A percentile compares a stretch with the other conserved stretches of the same genome.
phyloP scores from a whole-genome alignment of 2,113 vertebrate species.

The Coptodon rendalli region DNA sequence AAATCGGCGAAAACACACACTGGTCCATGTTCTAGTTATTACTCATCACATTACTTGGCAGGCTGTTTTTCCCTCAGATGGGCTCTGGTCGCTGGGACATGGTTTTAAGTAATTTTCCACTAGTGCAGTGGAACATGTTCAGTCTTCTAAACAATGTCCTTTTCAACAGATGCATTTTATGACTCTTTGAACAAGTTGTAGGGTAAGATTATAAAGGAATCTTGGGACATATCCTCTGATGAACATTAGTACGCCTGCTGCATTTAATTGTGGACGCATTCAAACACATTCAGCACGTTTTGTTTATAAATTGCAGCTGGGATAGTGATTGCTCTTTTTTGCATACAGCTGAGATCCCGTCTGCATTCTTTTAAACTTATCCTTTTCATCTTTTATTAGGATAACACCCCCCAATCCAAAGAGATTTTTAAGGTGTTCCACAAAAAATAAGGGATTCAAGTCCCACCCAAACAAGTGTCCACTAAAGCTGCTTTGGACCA shows the following conservation, averaged over 20 bases:
- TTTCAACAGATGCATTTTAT: neutral
- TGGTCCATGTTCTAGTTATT: neutral
- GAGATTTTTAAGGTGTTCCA: neutral
- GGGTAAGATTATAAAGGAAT: neutral
- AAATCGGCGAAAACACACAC: neutral
- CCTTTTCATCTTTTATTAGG: neutral
- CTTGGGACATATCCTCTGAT: neutral
- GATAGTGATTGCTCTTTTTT: neutral
- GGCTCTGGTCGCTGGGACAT: neutral
- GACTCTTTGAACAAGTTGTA: neutral
- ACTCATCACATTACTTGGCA: slow-evolving; percentile 21
- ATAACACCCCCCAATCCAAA: neutral
- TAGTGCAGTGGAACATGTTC: neutral
- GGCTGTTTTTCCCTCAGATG: neutral
- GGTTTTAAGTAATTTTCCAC: slow-evolving; percentile 14
- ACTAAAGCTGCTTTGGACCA: neutral
- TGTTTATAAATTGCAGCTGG: neutral
- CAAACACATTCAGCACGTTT: neutral
- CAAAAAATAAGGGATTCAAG: neutral
- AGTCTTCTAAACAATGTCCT: neutral
- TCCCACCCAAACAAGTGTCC: neutral
- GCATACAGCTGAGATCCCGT: neutral
- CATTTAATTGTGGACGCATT: neutral
- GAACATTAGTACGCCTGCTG: neutral
- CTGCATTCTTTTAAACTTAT: neutral